Evolutionary conservation across 2,113 vertebrate genomes (phyloP), one percentile per base, ranked within the genome.

Genomic region (Megaceryle torquata): DNA sequence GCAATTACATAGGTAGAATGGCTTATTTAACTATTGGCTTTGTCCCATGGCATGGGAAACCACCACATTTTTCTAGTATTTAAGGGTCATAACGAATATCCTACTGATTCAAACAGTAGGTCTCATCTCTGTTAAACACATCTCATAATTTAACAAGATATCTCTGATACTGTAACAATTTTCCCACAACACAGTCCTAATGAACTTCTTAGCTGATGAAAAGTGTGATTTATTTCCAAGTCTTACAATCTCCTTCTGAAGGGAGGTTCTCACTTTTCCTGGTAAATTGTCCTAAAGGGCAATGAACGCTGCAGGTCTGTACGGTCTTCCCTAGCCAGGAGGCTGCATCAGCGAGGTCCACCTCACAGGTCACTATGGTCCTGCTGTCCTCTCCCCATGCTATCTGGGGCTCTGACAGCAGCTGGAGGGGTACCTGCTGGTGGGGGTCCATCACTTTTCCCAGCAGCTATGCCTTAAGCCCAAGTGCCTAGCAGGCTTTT

Each of bases 1-100:
- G 86, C 50, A 91, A 77, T 92, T 92, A 93, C 39, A 85, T 6
- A 87, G 86, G 61, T 76, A 93, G 74, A 71, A 89, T 29, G 29
- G 46, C 35, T 92, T 92, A 60, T 64, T 94, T 88, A 90, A 79
- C 21, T 4, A 77, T 7, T 35, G 63, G 48, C 41, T 86, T 82
- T 82, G 61, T 71, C 53, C 56, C 37, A 61, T 10, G n/a, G 64
- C 72, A 50, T 33, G 22, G 16, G 37, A 94, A 51, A 37, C 15
- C 48, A 88, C 20, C 24, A n/a, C 3, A 35, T 31, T 86, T 95
- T 79, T 78, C 57, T 6, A 69, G 33, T 21, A 54, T 51, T 70
- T 75, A 78, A 89, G 26, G 41, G 19, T 75, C 28, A 28, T 46
- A 54, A 70, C 5, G 59, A 83, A 74, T 18, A 89, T 18, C 37